These are phyloP conservation scores for Platalea minor DNA, from an alignment of 2,797 vertebrate species.

Conservation along the genomic window DNA sequence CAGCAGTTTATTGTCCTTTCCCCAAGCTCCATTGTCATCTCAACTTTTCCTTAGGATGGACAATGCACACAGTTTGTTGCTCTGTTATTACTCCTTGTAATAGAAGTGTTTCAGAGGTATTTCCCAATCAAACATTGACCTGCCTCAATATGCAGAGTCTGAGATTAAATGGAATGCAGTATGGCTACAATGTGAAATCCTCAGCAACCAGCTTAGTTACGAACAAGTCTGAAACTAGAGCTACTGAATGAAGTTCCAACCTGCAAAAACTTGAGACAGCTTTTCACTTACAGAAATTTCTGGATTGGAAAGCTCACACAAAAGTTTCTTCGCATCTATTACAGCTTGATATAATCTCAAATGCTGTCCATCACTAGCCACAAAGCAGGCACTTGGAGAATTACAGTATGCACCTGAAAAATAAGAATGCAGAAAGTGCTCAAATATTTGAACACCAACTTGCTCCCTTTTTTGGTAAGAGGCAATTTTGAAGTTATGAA, in stretches of 20 bases:
- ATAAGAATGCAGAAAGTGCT: background rate
- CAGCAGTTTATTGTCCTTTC: background rate
- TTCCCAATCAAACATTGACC: background rate
- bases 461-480: background rate
- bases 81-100: background rate
- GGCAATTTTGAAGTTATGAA: background rate
- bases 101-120: background rate
- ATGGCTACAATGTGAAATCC: background rate
- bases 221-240: background rate
- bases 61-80: background rate
- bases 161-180: background rate
- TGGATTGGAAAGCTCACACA: constrained; percentile 94
- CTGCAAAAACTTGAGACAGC: background rate
- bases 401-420: constrained; percentile 92
- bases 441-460: background rate
- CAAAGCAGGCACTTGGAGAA: constrained; percentile 97
- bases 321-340: constrained; percentile 95
- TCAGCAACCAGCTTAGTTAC: background rate
- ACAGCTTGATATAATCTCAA: constrained; percentile 96
- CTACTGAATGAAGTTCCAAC: background rate
- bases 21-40: background rate
- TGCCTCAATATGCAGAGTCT: background rate
- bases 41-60: background rate
- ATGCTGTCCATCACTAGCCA: constrained; percentile 94
- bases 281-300: constrained; percentile 91